A percentile compares a stretch with the other conserved stretches of the same genome.
These are phyloP conservation scores for Phenacoccus solenopsis DNA, from an alignment of 1,140 invertebrate species.

Conservation along the genomic window DNA sequence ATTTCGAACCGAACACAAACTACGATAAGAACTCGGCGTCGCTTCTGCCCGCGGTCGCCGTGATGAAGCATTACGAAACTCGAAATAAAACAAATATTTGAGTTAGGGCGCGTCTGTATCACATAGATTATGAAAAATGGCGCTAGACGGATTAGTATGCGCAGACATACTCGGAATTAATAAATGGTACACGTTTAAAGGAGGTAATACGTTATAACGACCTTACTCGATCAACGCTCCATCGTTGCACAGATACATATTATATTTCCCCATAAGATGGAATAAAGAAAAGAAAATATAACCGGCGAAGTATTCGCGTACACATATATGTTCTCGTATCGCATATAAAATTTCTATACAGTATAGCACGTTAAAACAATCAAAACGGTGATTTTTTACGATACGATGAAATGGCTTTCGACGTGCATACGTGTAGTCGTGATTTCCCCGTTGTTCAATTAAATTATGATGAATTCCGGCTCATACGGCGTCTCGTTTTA, in stretches of 20 bases:
- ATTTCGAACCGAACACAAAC: too few relatives aligned
- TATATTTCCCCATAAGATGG: too few relatives aligned
- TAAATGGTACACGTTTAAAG: not conserved
- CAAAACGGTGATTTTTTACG: not conserved
- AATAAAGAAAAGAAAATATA: not conserved
- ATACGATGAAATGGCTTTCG: not conserved
- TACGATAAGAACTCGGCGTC: too few relatives aligned
- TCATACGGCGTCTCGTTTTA: not conserved
- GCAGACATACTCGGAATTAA: not conserved
- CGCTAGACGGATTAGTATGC: conserved; percentile 1
- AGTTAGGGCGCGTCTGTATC: not conserved
- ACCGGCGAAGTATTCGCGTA: too few relatives aligned
- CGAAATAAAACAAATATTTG: conserved; percentile 3
- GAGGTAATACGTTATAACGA: too few relatives aligned
- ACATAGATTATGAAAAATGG: not conserved
- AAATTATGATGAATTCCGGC: conserved; percentile 9
- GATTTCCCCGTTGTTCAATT: conserved; percentile 16
- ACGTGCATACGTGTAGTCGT: not conserved
- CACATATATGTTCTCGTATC: too few relatives aligned
- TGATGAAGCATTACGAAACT: not conserved
- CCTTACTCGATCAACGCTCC: too few relatives aligned
- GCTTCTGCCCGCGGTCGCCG: too few relatives aligned
- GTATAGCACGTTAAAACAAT: not conserved
- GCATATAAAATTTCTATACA: too few relatives aligned
- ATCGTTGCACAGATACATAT: too few relatives aligned